Evolutionary conservation across 2,113 vertebrate genomes (phyloP).

Genomic region (Psophia crepitans): DNA sequence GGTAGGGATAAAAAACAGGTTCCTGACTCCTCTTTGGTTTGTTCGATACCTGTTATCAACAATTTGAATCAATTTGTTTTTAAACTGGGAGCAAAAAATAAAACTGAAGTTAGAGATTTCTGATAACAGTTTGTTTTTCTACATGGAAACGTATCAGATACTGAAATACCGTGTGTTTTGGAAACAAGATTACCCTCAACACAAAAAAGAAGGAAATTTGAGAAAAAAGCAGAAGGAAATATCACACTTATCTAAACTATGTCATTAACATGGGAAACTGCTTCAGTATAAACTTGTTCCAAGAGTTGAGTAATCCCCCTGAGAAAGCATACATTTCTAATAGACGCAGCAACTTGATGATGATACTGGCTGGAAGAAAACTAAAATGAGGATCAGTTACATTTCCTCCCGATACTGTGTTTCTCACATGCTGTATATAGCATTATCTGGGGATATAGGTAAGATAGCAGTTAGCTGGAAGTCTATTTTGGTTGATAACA

Average conservation of each 20-base stretch:
- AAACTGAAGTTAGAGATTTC: neutral
- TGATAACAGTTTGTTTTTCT: neutral
- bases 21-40: neutral
- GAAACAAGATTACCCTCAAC: neutral
- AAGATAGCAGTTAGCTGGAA: neutral
- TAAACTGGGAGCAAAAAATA: neutral
- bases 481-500: neutral
- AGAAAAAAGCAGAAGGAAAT: neutral
- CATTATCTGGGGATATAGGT: neutral
- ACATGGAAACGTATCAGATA: neutral
- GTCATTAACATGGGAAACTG: neutral
- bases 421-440: neutral
- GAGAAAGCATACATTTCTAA: neutral
- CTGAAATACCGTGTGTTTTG: neutral
- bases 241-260: neutral
- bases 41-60: neutral
- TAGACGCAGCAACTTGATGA: neutral
- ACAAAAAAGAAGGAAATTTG: neutral
- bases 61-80: neutral
- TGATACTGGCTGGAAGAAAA: neutral
- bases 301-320: neutral
- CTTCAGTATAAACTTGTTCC: neutral
- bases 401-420: neutral
- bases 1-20: neutral
- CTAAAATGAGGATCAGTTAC: neutral